Percentiles rank a stretch among this genome's conserved stretches.
phyloP scores from a whole-genome alignment of 1,140 invertebrate species.

The Drosophila nebulosa region DNA sequence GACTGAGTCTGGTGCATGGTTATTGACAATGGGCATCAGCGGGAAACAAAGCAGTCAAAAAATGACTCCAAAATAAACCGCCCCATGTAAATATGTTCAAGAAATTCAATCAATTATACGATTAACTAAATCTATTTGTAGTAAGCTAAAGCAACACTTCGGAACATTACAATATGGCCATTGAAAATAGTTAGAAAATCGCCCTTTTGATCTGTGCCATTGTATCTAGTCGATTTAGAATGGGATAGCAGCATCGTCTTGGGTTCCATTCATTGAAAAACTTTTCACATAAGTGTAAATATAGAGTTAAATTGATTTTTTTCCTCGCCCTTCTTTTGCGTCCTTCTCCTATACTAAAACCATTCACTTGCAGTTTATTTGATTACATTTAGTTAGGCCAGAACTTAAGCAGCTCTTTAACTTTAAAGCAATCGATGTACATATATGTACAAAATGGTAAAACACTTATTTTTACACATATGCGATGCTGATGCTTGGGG shows the following conservation, averaged over 20 bases:
- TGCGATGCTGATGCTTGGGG: neutral
- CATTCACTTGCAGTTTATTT: slow-evolving; percentile 5
- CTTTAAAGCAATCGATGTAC: neutral
- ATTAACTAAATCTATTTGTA: neutral
- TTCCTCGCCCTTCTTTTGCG: neutral
- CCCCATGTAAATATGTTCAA: neutral
- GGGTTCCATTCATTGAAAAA: slow-evolving; percentile 67
- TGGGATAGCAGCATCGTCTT: slow-evolving; percentile 17
- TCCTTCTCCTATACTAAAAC: neutral
- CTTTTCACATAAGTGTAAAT: slow-evolving; percentile 64
- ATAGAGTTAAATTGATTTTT: slow-evolving; percentile 65
- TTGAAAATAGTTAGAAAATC: neutral
- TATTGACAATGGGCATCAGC: slow-evolving; percentile 57
- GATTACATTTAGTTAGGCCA: neutral
- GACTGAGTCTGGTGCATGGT: slow-evolving; percentile 21
- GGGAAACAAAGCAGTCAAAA: slow-evolving; percentile 19
- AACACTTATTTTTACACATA: neutral
- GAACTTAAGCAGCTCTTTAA: neutral
- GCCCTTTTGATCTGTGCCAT: slow-evolving; percentile 9
- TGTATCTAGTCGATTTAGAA: slow-evolving; percentile 11
- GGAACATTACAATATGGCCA: neutral
- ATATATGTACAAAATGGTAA: too few species aligned
- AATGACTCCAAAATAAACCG: neutral
- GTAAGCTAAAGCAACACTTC: neutral
- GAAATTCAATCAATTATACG: neutral